Evolutionary conservation across 2,888 invertebrate genomes (phyloP), one percentile per base, ranked within the genome.

Genomic region (Dasypolia templi): DNA sequence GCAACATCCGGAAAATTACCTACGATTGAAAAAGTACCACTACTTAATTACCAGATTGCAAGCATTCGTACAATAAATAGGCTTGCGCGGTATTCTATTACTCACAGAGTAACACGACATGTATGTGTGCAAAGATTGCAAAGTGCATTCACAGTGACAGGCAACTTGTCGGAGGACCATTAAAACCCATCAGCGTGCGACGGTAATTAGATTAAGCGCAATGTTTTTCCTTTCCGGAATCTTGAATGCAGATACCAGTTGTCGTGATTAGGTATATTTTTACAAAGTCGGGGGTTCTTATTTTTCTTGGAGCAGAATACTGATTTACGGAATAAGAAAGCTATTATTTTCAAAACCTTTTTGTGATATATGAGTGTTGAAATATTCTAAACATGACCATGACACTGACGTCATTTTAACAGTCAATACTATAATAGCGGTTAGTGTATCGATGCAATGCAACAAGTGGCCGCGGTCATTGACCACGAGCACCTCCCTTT

Each of bases 191-290:
- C 65, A 44, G 22, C n/a, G 26, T 58, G 55, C 12, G 42, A 51
- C 55, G 17, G 51, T 73, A 66, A 72, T 81, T 67, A 81, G 55
- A 70, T 76, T 69, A 72, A 12, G 35, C 26, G 14, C 35, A n/a
- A 22, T 64, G n/a, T 56, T 56, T 55, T 32, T 55, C 11, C 6
- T 75, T 56, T 61, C 12, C 22, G 4, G 35, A 35, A 58, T 39
- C 59, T 46, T 35, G 61, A 46, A 75, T 59, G 14, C 66, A 66
- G 39, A 42, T 3, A 42, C 7, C 35, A 44, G 51, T 51, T 51
- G 26, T 35, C 64, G 11, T 56, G 29, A n/a, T 49, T 55, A 42
- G 19, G 42, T 32, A 39, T 12, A 17, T n/a, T 72, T 56, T 56
- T 32, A 32, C 11, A 32, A 56, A 9, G 32, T 9, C 1, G 12